Conservation (phyloP, 2,797 vertebrate species). For the Pterois miles region DNA sequence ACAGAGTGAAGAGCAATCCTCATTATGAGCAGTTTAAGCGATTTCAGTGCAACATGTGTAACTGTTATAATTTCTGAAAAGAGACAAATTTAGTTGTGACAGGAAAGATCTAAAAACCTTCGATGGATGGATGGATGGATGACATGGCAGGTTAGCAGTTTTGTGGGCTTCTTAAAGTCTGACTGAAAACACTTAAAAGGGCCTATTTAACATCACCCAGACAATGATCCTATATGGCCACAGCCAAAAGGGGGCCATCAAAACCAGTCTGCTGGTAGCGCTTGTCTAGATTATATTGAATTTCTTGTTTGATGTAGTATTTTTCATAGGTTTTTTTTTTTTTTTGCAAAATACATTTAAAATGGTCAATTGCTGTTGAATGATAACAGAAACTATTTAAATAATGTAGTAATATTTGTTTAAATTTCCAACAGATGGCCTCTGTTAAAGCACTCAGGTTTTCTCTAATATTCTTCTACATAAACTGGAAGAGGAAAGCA, state of each 20-base stretch:
- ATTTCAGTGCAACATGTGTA: not conserved
- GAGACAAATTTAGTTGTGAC: not conserved
- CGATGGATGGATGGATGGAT: conserved; percentile 24
- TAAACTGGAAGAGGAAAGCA: conserved; percentile 63
- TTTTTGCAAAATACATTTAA: conserved; percentile 38
- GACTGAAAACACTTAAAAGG: conserved; percentile 43
- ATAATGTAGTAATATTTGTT: conserved; percentile 54
- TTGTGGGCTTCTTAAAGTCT: conserved; percentile 19
- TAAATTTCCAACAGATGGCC: conserved; percentile 63
- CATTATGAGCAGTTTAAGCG: not conserved
- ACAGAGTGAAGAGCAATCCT: not conserved
- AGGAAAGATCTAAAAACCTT: not conserved
- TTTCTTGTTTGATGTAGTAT: conserved; percentile 26
- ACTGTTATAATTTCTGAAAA: not conserved
- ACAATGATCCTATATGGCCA: conserved; percentile 43
- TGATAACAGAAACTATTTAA: conserved; percentile 57
- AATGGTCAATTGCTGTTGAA: conserved; percentile 48
- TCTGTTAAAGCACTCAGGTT: conserved; percentile 80
- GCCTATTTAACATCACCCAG: conserved; percentile 40
- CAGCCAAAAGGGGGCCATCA: conserved; percentile 44
- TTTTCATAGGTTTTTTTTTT: conserved; percentile 27
- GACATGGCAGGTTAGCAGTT: not conserved
- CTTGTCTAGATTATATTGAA: conserved; percentile 30
- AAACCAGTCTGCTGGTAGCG: conserved; percentile 47
- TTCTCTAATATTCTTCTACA: conserved; percentile 58